Conservation (phyloP, 2,113 vertebrate genomes). For the Notothenia coriiceps region DNA sequence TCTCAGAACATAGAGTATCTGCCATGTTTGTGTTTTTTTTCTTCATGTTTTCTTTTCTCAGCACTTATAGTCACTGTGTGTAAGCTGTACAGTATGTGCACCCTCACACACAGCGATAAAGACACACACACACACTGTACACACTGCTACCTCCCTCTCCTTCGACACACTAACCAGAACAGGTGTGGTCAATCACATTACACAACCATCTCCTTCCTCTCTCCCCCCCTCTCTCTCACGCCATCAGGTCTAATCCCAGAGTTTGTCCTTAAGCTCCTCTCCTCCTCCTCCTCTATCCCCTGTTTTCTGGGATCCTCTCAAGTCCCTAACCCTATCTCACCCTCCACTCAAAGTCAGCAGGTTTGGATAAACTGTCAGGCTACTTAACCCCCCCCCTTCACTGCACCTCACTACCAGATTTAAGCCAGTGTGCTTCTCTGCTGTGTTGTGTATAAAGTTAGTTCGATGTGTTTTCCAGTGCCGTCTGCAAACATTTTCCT, state of each 20-base stretch:
- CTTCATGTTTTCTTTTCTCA: slow-evolving; percentile 2
- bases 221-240: slow-evolving; percentile 69
- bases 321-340: slow-evolving; percentile 72
- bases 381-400: slow-evolving; percentile 56
- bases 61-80: neutral
- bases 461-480: neutral
- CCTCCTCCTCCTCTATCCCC: slow-evolving; percentile 71
- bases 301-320: slow-evolving; percentile 77
- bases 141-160: slow-evolving; percentile 24
- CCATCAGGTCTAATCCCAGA: slow-evolving; percentile 78
- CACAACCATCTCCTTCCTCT: slow-evolving; percentile 65
- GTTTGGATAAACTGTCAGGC: slow-evolving; percentile 75
- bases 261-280: slow-evolving; percentile 80
- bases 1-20: neutral
- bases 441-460: slow-evolving; percentile 49
- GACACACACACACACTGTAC: slow-evolving; percentile 5
- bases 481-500: slow-evolving; percentile 1
- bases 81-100: slow-evolving; percentile 8
- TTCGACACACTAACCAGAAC: slow-evolving; percentile 61
- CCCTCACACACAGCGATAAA: slow-evolving; percentile 29
- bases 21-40: slow-evolving; percentile 13
- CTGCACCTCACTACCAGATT: slow-evolving; percentile 35
- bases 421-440: slow-evolving; percentile 33
- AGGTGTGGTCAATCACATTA: slow-evolving; percentile 80
- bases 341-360: slow-evolving; percentile 77